These are phyloP conservation scores for Zygaena filipendulae DNA, from an alignment of 2,888 invertebrate species.

Conservation along the genomic window DNA sequence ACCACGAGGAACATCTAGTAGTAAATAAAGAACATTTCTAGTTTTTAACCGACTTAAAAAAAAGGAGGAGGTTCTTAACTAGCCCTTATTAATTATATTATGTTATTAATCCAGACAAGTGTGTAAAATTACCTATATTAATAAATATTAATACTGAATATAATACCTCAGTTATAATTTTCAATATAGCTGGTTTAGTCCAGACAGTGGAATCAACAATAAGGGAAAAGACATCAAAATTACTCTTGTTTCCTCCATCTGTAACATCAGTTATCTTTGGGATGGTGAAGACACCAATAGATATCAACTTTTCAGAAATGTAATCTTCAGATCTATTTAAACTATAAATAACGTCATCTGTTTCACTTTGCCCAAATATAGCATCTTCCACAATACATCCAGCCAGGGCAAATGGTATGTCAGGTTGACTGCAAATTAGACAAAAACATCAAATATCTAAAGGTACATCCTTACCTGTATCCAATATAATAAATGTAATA, in stretches of 20 bases:
- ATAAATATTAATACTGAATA: too few relatives aligned
- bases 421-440: slow-evolving; percentile 42
- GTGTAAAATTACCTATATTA: too few relatives aligned
- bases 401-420: slow-evolving; percentile 50
- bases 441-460: slow-evolving; percentile 5
- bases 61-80: too few relatives aligned
- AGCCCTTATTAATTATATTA: too few relatives aligned
- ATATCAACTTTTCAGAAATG: slow-evolving; percentile 41
- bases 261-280: slow-evolving; percentile 25
- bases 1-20: too few relatives aligned
- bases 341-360: slow-evolving; percentile 30
- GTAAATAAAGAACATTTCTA: too few relatives aligned
- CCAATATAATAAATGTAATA: slow-evolving; percentile 3
- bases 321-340: slow-evolving; percentile 30
- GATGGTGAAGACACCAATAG: slow-evolving; percentile 45
- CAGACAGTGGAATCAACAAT: slow-evolving; percentile 43
- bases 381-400: slow-evolving; percentile 57
- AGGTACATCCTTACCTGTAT: neutral
- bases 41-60: too few relatives aligned
- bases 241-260: slow-evolving; percentile 21
- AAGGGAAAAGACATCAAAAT: slow-evolving; percentile 50
- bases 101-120: too few relatives aligned
- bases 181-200: slow-evolving; percentile 39
- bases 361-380: slow-evolving; percentile 28
- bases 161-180: slow-evolving; percentile 46